Conservation (phyloP, 2,113 vertebrate genomes). For the Percina caprodes region DNA sequence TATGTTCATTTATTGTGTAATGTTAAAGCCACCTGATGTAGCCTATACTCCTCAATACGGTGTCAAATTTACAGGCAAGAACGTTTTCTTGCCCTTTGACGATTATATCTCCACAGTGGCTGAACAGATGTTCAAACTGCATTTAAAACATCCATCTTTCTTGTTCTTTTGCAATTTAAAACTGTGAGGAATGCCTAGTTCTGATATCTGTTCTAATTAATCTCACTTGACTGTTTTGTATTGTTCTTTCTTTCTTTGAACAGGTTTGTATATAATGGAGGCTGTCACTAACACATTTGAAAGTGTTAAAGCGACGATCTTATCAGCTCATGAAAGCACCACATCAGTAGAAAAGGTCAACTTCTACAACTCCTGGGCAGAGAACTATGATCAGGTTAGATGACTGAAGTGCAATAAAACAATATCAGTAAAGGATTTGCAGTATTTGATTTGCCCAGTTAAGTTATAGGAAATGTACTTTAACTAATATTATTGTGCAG, state of each 20-base stretch:
- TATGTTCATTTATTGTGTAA: too few species aligned
- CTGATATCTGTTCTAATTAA: background rate
- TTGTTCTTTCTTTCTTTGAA: background rate
- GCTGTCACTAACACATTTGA: slow-evolving; percentile 63
- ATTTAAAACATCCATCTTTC: too few species aligned
- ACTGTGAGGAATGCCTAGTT: background rate
- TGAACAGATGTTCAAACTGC: too few species aligned
- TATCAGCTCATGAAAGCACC: slow-evolving; percentile 65
- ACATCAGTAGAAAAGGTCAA: slow-evolving; percentile 69
- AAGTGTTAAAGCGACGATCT: slow-evolving; percentile 69
- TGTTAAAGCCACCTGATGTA: too few species aligned
- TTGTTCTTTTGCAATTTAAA: too few species aligned
- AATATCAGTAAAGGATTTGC: background rate
- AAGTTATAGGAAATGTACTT: background rate
- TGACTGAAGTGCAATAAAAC: background rate
- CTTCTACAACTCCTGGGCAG: slow-evolving; percentile 83
- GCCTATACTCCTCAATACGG: too few species aligned
- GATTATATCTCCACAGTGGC: too few species aligned
- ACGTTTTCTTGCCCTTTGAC: too few species aligned
- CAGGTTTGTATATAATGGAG: slow-evolving; percentile 69
- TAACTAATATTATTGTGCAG: background rate
- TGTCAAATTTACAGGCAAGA: too few species aligned
- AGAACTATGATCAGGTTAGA: slow-evolving; percentile 82
- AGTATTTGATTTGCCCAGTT: background rate
- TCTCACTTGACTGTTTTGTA: background rate